Percentiles rank a stretch among this genome's conserved stretches.
phyloP scores from a whole-genome alignment of 2,113 vertebrate genomes.

The Xenotilapia leptura region DNA sequence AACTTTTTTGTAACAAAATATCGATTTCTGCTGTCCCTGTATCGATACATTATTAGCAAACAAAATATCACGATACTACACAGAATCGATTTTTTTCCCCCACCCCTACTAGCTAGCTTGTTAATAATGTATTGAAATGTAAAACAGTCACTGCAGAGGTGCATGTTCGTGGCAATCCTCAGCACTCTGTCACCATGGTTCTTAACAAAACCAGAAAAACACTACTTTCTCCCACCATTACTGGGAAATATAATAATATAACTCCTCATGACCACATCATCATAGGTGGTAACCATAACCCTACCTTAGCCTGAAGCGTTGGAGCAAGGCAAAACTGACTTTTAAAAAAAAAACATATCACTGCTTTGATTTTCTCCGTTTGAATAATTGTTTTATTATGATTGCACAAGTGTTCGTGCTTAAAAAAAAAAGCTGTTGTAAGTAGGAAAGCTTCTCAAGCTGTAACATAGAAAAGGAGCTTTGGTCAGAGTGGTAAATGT shows the following conservation, averaged over 20 bases:
- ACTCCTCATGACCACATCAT: background rate
- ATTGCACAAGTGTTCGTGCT: background rate
- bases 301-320: background rate
- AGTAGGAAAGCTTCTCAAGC: background rate
- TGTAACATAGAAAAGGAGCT: background rate
- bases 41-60: too few species aligned
- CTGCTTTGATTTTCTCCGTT: background rate
- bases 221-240: background rate
- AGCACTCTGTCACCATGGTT: background rate
- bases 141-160: background rate
- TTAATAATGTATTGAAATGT: background rate
- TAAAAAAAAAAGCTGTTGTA: background rate
- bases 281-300: background rate
- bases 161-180: accelerated
- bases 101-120: background rate
- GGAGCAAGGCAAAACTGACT: background rate
- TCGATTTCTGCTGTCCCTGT: too few species aligned
- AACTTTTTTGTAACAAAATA: too few species aligned
- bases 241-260: background rate
- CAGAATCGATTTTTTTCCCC: too few species aligned
- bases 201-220: background rate
- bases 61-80: too few species aligned
- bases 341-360: background rate
- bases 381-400: background rate
- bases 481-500: background rate